Evolutionary conservation across 2,888 invertebrate genomes (phyloP).

Genomic region (Epinotia ramella): DNA sequence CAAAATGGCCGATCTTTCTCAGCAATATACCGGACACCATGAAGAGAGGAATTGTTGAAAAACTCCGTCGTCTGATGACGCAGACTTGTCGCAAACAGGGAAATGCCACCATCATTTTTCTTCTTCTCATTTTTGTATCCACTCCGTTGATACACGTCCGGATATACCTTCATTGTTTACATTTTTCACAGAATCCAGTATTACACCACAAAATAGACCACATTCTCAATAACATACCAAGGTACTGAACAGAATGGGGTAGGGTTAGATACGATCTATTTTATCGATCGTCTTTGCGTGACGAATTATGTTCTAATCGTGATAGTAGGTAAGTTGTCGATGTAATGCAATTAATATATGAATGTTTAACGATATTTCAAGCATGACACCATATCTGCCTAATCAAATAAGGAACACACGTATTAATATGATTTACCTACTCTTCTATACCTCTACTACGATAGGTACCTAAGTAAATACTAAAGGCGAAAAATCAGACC

Average conservation of each 20-base stretch:
- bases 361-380: slow-evolving; percentile 21
- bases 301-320: slow-evolving; percentile 30
- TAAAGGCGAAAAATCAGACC: too few species aligned
- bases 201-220: slow-evolving; percentile 7
- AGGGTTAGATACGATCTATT: slow-evolving; percentile 64
- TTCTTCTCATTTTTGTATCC: slow-evolving; percentile 51
- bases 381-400: slow-evolving; percentile 17
- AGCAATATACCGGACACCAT: slow-evolving; percentile 92
- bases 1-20: slow-evolving; percentile 90
- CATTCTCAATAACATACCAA: slow-evolving; percentile 20
- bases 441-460: not conserved
- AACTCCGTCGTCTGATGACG: slow-evolving; percentile 90
- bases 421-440: not conserved
- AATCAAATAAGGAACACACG: not conserved
- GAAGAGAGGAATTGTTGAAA: slow-evolving; percentile 91
- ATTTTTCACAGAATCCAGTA: slow-evolving; percentile 47
- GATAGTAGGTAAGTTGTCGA: slow-evolving; percentile 7
- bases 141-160: slow-evolving; percentile 59
- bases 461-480: too few species aligned
- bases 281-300: slow-evolving; percentile 70
- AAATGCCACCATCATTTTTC: slow-evolving; percentile 62
- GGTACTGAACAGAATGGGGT: slow-evolving; percentile 59
- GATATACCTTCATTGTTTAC: slow-evolving; percentile 70
- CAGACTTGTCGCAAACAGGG: slow-evolving; percentile 86
- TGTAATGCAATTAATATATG: slow-evolving; percentile 33